phyloP scores from a whole-genome alignment of 53 echinoderm and acorn worm species.

The Holothuria scabra region DNA sequence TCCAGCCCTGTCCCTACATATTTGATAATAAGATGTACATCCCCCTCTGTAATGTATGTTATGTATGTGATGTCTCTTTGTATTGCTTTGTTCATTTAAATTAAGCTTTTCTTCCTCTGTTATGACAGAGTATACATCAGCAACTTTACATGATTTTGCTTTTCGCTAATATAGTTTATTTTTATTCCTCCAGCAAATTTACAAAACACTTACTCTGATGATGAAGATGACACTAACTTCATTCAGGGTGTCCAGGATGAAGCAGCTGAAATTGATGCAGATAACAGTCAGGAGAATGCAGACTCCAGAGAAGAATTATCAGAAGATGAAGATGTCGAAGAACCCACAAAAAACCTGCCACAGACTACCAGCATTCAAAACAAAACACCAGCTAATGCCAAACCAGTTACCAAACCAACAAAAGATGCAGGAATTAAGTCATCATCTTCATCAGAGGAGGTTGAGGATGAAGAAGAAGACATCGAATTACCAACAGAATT shows the following conservation, averaged over 20 bases:
- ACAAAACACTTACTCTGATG: conserved; percentile 15
- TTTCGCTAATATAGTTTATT: background rate
- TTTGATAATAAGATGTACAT: too few relatives aligned
- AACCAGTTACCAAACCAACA: background rate
- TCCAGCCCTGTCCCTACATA: too few relatives aligned
- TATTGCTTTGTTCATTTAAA: too few relatives aligned
- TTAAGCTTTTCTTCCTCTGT: too few relatives aligned
- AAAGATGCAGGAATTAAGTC: background rate
- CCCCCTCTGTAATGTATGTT: too few relatives aligned
- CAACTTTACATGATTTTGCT: background rate
- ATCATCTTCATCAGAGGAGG: background rate
- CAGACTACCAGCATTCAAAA: conserved; percentile 18
- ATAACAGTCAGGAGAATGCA: background rate
- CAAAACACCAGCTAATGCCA: background rate
- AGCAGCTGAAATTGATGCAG: background rate
- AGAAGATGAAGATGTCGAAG: conserved; percentile 1
- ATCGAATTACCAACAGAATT: conserved; percentile 32
- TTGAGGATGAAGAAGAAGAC: conserved; percentile 16
- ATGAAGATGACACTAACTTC: conserved; percentile 16
- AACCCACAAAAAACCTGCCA: background rate
- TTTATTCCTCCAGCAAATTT: conserved; percentile 1
- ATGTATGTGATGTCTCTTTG: too few relatives aligned
- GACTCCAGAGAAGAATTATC: background rate
- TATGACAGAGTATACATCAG: too few relatives aligned
- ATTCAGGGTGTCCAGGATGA: conserved; percentile 34